These are phyloP conservation scores for Morinoia aosen DNA, from an alignment of 2,888 invertebrate species.

Conservation along the genomic window DNA sequence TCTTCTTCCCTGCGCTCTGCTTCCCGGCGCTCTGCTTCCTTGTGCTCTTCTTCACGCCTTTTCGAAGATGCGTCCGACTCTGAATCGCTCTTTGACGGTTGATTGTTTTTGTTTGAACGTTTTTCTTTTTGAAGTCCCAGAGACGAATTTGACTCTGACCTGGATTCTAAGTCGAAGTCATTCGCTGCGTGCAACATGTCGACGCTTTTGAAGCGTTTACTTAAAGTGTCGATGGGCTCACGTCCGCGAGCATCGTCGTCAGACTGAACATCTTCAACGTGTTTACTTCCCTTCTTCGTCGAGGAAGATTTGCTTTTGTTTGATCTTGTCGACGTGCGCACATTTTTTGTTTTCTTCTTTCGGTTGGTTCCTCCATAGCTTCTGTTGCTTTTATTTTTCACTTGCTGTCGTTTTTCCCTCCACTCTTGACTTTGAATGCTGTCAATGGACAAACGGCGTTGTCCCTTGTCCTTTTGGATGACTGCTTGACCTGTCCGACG, in stretches of 20 bases:
- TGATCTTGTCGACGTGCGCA: conserved; percentile 13
- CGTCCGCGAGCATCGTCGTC: not conserved
- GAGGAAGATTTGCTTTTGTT: conserved; percentile 19
- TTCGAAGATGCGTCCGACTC: not conserved
- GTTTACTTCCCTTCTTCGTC: not conserved
- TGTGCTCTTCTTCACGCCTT: not conserved
- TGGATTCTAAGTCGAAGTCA: not conserved
- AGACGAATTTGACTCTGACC: not conserved
- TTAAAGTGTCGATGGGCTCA: not conserved
- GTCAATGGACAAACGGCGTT: not conserved
- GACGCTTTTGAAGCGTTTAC: conserved; percentile 15
- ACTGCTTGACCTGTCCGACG: not conserved
- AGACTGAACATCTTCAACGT: not conserved
- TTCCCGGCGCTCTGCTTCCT: too few species aligned
- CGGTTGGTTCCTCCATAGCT: not conserved
- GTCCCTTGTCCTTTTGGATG: not conserved
- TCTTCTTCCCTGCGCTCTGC: not conserved
- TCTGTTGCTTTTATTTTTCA: not conserved
- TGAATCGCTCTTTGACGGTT: not conserved
- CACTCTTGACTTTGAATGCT: not conserved
- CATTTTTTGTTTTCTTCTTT: not conserved
- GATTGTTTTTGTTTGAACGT: not conserved
- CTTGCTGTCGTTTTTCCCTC: not conserved
- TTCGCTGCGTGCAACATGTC: not conserved
- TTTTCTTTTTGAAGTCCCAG: not conserved